Percentiles rank a stretch among this genome's conserved stretches.
Evolutionary conservation across 2,797 vertebrate species (phyloP).

Genomic region (Neostethus bicornis): DNA sequence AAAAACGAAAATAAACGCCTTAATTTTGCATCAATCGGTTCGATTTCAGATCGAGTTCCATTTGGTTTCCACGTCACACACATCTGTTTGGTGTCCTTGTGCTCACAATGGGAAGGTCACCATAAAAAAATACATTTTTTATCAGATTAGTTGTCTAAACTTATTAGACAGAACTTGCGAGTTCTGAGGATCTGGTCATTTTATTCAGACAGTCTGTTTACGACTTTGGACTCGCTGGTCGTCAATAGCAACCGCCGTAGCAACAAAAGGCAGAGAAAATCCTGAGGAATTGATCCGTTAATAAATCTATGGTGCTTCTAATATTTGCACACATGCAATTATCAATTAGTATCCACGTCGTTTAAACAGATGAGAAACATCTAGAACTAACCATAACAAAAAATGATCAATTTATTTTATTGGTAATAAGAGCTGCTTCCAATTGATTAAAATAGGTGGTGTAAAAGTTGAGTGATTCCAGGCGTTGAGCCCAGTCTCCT

Average conservation of each 20-base stretch:
- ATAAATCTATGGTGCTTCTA: constrained; percentile 29
- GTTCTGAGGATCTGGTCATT: constrained; percentile 1
- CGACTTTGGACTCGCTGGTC: constrained; percentile 64
- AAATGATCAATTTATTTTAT: background rate
- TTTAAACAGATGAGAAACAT: constrained; percentile 9
- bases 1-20: constrained; percentile 8
- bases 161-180: constrained; percentile 19
- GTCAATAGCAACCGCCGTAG: constrained; percentile 81
- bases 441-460: constrained; percentile 35
- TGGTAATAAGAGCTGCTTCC: background rate
- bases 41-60: constrained; percentile 31
- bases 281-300: constrained; percentile 68
- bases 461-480: constrained; percentile 62
- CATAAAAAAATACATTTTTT: constrained; percentile 6
- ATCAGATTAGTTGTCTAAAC: background rate
- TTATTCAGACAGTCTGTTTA: constrained; percentile 52
- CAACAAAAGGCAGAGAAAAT: constrained; percentile 77
- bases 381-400: background rate
- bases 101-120: constrained; percentile 46
- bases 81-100: constrained; percentile 43
- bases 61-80: constrained; percentile 38
- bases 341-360: constrained; percentile 11
- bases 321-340: constrained; percentile 1
- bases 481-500: constrained; percentile 49
- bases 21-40: constrained; percentile 11